Percentiles rank a stretch among this genome's conserved stretches.
phyloP scores from a whole-genome alignment of 2,113 vertebrate species.

The human (Homo sapiens) region GRCh38 chr2:204359501-204360000 shows the following conservation, averaged over 20 bases:
- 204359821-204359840: slow-evolving; percentile 64
- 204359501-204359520: not conserved
- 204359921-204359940: slow-evolving; percentile 57
- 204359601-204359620: not conserved
- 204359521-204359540: fast-evolving
- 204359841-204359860: slow-evolving; percentile 61
- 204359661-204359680: not conserved
- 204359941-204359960: not conserved
- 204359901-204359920: slow-evolving; percentile 47
- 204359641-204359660: not conserved
- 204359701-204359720: not conserved
- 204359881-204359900: slow-evolving; percentile 67
- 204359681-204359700: not conserved
- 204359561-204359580: not conserved
- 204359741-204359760: not conserved
- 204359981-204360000: slow-evolving; percentile 16
- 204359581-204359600: not conserved
- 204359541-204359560: not conserved
- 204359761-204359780: not conserved
- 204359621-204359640: not conserved
- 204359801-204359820: slow-evolving; percentile 59
- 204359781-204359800: slow-evolving; percentile 39
- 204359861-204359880: slow-evolving; percentile 70
- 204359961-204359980: not conserved
- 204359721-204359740: not conserved